Evolutionary conservation across 2,113 vertebrate species (phyloP).

Genomic region (Scortum barcoo): DNA sequence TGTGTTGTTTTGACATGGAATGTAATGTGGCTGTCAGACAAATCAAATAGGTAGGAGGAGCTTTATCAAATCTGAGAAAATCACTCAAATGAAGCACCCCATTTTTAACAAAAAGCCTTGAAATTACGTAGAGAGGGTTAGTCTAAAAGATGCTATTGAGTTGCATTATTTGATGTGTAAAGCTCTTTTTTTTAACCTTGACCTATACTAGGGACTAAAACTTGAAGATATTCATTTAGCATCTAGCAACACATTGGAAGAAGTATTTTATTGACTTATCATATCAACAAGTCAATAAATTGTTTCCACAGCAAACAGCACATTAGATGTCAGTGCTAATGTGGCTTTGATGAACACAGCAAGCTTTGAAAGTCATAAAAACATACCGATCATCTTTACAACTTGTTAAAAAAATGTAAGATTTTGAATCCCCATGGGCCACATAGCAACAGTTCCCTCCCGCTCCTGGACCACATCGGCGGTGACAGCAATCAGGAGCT

Average conservation of each 20-base stretch:
- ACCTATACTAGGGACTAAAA: neutral
- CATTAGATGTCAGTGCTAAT: neutral
- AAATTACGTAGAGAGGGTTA: neutral
- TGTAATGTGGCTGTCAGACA: too few relatives aligned
- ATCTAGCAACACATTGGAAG: neutral
- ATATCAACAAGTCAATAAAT: neutral
- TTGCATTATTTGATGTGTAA: too few relatives aligned
- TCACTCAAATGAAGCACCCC: neutral
- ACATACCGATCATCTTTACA: too few relatives aligned
- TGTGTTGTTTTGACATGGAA: neutral
- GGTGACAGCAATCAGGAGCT: slow-evolving; percentile 28
- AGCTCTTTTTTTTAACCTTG: too few relatives aligned
- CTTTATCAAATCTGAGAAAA: neutral
- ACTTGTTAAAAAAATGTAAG: neutral
- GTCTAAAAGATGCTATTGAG: too few relatives aligned
- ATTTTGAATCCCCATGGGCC: neutral
- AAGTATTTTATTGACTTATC: neutral
- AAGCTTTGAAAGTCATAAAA: neutral
- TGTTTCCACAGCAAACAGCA: neutral
- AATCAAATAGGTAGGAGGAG: too few relatives aligned
- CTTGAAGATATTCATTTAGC: neutral
- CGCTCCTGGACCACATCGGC: slow-evolving; percentile 4
- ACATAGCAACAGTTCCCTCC: neutral
- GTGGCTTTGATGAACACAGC: neutral
- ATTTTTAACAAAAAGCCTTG: neutral